A percentile compares a stretch with the other conserved stretches of the same genome.
Evolutionary conservation across 2,888 invertebrate genomes (phyloP).

Genomic region (Dryococelus australis): DNA sequence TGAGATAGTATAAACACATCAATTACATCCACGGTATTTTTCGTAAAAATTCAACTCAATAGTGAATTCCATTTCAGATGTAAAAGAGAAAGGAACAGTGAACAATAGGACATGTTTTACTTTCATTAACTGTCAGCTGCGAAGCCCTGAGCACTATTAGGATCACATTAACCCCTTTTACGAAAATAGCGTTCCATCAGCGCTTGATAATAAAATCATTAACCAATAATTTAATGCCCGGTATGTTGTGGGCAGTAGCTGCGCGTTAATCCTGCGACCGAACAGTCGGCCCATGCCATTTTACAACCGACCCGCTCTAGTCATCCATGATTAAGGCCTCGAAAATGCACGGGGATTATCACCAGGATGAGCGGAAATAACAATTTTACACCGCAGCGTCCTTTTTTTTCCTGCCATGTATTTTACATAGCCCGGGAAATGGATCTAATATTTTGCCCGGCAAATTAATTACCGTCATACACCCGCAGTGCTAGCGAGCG

Average conservation of each 20-base stretch:
- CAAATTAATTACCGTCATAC: background rate
- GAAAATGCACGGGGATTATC: background rate
- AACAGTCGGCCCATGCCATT: too few species aligned
- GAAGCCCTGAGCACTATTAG: too few species aligned
- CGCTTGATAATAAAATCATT: too few species aligned
- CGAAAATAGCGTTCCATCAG: too few species aligned
- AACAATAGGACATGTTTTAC: too few species aligned
- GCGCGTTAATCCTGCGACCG: background rate
- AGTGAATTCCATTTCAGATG: too few species aligned
- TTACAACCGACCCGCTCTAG: background rate
- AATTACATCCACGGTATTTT: too few species aligned
- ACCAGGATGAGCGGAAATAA: background rate
- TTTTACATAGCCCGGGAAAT: constrained; percentile 7
- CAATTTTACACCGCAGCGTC: background rate
- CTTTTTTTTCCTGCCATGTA: background rate
- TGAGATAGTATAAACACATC: too few species aligned
- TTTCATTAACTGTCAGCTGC: too few species aligned
- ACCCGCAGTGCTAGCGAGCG: background rate
- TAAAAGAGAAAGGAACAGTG: too few species aligned
- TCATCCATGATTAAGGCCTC: background rate
- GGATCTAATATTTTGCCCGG: background rate
- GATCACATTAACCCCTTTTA: too few species aligned
- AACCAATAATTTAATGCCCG: background rate
- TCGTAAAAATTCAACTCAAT: too few species aligned
- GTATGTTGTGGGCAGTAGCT: background rate